Base-by-base conservation (phyloP, 2,113 vertebrate species). In the Mirza zaza region DNA sequence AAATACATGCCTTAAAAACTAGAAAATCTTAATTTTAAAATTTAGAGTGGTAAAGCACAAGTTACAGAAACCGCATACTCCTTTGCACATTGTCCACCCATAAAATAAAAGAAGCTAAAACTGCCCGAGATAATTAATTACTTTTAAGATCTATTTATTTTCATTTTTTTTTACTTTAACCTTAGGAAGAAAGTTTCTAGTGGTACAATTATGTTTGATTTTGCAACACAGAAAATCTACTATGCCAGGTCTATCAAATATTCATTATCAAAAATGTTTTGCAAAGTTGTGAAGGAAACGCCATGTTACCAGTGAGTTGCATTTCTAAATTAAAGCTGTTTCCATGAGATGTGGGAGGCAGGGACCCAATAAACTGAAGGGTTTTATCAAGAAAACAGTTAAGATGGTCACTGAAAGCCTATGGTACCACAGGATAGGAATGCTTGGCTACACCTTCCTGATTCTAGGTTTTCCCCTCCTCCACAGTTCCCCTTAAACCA, bases 401-500 rank as follows among this genome's bases (percentile, higher is more conserved):
- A 83, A 92, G 77, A 75, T 32, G 52, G 61, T 76, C 71, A 85
- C 67, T 88, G 87, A 90, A 21, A 70, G 45, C 14, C 75, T 83
- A n/a, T 2, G 0, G 71, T 87, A 50, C 50, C 68, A 91, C 36
- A 87, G 73, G 20, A 79, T 21, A 88, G n/a, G n/a, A 96, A 77
- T 86, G 67, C 52, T 59, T 85, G 87, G 77, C 59, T 71, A 15
- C 17, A 89, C 36, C 57, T 89, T 95, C 79, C 48, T 45, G 68
- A 93, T n/a, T 86, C 27, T 86, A 97, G 25, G 13, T 87, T 91
- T 95, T 91, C 82, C 67, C 89, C 59, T 96, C 82, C 77, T 96
- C 92, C 75, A 92, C 8, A 80, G 61, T 81, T 88, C 81, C 65
- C 89, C 90, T 55, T 55, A 42, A 95, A 96, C 45, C 61, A 85